Conservation (phyloP, 2,797 vertebrate species). For the Cyprinodon diabolis region DNA sequence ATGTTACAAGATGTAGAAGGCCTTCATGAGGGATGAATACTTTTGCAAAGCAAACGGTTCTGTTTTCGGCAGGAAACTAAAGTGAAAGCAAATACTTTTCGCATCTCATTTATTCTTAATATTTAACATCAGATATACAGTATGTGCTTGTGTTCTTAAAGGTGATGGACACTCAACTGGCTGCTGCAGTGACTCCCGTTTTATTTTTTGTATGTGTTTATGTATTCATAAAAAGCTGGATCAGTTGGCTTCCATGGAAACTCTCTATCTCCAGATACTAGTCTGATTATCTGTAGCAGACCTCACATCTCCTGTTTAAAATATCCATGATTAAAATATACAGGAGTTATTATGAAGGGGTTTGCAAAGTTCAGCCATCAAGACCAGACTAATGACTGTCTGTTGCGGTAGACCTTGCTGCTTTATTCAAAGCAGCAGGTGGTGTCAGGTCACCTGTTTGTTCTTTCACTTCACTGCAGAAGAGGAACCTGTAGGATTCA, state of each 20-base stretch:
- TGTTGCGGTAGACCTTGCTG: background rate
- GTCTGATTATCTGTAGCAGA: too few relatives aligned
- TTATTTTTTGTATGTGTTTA: too few relatives aligned
- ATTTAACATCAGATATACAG: background rate
- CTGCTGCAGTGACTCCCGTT: background rate
- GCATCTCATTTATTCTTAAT: constrained; percentile 2
- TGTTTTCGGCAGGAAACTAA: background rate
- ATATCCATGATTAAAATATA: too few relatives aligned
- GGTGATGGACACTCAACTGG: too few relatives aligned
- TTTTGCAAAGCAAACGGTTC: background rate
- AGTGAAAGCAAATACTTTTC: background rate
- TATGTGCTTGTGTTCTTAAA: too few relatives aligned
- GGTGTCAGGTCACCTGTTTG: background rate
- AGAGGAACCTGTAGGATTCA: background rate
- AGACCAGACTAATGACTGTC: background rate
- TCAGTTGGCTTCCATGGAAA: too few relatives aligned
- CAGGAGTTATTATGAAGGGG: background rate
- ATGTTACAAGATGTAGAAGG: background rate
- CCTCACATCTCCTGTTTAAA: too few relatives aligned
- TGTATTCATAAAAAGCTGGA: too few relatives aligned
- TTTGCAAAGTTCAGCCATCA: background rate
- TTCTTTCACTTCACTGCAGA: background rate
- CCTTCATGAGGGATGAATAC: background rate
- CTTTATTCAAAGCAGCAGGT: background rate
- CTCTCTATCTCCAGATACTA: background rate